Evolutionary conservation across 2,797 vertebrate genomes (phyloP), one percentile per base, ranked within the genome.

Genomic region (Thamnophis elegans): DNA sequence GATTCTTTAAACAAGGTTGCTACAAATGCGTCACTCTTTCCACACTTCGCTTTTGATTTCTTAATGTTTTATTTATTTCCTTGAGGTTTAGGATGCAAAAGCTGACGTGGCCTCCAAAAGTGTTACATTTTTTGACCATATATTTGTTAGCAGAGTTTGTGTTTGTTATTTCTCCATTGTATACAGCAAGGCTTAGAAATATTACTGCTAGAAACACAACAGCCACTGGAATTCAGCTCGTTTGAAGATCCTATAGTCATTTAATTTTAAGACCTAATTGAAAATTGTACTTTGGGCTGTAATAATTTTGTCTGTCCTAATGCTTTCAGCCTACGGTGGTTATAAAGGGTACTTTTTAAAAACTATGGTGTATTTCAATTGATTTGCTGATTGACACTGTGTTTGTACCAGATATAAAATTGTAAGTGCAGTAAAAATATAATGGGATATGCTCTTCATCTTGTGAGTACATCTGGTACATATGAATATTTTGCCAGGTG

Each of bases 311-410:
- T 47, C 65, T 82, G 9, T 65, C 11, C 51, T 87, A 56, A 65
- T 55, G 56, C 56, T 92, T 85, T 88, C 62, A 59, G 58, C 68
- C 53, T 90, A n/a, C 88, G 56, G 53, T 51, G 4, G 20, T 85
- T 51, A 59, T 68, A 88, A 85, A 65, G 26, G 85, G 58, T 87
- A 36, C 36, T 94, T 65, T 68, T 93, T 90, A 2, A 25, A 36
- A 28, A 90, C 85, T 90, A 4, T 92, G 90, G 88, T 94, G 58
- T 92, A 85, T 68, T 93, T 90, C 93, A 87, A 62, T 42, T 87
- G 87, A 91, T 95, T 94, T 95, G 92, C 88, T 92, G 93, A 68
- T 47, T 87, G 14, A 91, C 56, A 51, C n/a, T 56, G 3, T 90
- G 53, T 26, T 90, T 90, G 10, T 82, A 82, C 32, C 36, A 82